Evolutionary conservation across 2,888 invertebrate genomes (phyloP).

Genomic region (Ochropleura leucogaster): DNA sequence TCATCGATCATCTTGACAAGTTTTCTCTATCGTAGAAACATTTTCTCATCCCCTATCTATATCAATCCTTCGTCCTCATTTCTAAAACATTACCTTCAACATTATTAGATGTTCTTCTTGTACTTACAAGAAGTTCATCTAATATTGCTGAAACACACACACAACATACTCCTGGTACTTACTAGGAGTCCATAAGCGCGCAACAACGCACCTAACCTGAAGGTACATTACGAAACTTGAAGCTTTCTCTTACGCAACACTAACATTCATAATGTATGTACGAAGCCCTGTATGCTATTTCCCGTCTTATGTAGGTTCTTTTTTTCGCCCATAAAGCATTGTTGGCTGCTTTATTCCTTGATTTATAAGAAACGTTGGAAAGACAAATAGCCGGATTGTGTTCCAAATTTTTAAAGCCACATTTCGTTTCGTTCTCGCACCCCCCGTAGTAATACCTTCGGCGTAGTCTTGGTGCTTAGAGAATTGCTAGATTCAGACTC

Average conservation of each 20-base stretch:
- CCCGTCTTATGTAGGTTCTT: constrained; percentile 90
- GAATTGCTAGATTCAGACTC: constrained; percentile 59
- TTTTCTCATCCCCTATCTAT: constrained; percentile 6
- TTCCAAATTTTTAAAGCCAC: constrained; percentile 95
- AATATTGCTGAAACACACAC: no score
- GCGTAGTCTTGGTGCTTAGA: constrained; percentile 79
- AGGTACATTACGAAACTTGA: constrained; percentile 67
- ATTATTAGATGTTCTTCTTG: constrained; percentile 25
- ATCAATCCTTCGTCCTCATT: constrained; percentile 12
- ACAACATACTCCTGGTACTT: constrained; percentile 10
- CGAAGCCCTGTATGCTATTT: constrained; percentile 88
- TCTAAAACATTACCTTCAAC: constrained; percentile 24
- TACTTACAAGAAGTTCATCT: constrained; percentile 52
- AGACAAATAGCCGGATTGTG: constrained; percentile 95
- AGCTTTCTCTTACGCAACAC: constrained; percentile 84
- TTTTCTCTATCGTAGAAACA: constrained; percentile 8
- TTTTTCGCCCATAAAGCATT: constrained; percentile 91
- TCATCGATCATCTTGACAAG: constrained; percentile 19
- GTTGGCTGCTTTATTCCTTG: constrained; percentile 92
- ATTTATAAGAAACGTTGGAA: constrained; percentile 94
- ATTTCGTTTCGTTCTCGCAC: constrained; percentile 92
- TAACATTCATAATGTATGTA: constrained; percentile 88
- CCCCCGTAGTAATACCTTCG: constrained; percentile 81
- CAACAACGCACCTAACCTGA: constrained; percentile 60
- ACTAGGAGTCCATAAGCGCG: constrained; percentile 52